Evolutionary conservation across 2,888 invertebrate species (phyloP), one percentile per base, ranked within the genome.

Genomic region (Falcaria lacertinaria): DNA sequence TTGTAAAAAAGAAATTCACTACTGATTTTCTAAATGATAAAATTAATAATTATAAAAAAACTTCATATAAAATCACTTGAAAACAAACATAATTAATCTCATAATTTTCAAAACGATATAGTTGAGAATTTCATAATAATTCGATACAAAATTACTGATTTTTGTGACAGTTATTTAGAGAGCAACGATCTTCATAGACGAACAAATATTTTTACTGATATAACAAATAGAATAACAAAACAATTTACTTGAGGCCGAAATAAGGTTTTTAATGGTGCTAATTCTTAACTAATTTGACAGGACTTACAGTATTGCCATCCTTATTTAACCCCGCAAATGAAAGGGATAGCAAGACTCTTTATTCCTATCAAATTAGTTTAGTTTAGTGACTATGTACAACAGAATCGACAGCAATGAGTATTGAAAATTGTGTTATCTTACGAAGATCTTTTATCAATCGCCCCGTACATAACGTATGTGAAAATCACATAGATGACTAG

Each of bases 401-500:
- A n/a, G n/a, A n/a, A n/a, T n/a, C n/a, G n/a, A n/a, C n/a, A n/a
- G n/a, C n/a, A n/a, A n/a, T n/a, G n/a, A n/a, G n/a, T n/a, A n/a
- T n/a, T n/a, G n/a, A n/a, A n/a, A n/a, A n/a, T n/a, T n/a, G n/a
- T n/a, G n/a, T n/a, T n/a, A n/a, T n/a, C n/a, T n/a, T n/a, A n/a
- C n/a, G n/a, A n/a, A n/a, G n/a, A n/a, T n/a, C n/a, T n/a, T n/a
- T n/a, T n/a, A n/a, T n/a, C n/a, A n/a, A n/a, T n/a, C n/a, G n/a
- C n/a, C n/a, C n/a, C n/a, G n/a, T n/a, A n/a, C n/a, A 15, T 17
- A n/a, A 33, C 14, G 13, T 22, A 8, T 11, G 11, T n/a, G 37
- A 22, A 17, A 39, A 38, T 19, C 13, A 37, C 45, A 56, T 57
- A 59, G 45, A 48, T 65, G 71, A 70, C 71, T 69, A 69, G 67